A percentile compares a stretch with the other conserved stretches of the same genome.
phyloP scores from a whole-genome alignment of 2,113 vertebrate genomes.

The Melanostigma gelatinosum region DNA sequence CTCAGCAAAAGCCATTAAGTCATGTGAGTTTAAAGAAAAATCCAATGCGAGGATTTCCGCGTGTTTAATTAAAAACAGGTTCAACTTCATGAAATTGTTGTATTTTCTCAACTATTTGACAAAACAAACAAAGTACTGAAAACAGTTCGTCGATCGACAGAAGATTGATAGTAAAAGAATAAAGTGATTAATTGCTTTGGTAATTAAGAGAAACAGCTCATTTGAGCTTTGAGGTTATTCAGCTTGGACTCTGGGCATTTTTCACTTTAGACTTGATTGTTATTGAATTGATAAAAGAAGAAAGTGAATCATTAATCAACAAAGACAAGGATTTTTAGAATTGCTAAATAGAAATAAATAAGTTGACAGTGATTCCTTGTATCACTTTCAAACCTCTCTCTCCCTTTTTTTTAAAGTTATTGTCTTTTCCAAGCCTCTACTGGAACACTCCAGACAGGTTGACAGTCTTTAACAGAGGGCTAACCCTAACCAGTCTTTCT shows the following conservation, averaged over 20 bases:
- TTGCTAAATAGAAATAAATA: not conserved
- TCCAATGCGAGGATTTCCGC: not conserved
- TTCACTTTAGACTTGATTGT: not conserved
- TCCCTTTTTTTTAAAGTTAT: not conserved
- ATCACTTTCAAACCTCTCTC: not conserved
- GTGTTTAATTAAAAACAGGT: not conserved
- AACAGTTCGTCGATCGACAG: not conserved
- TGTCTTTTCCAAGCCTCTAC: not conserved
- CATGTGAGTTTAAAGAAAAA: not conserved
- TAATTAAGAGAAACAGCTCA: not conserved
- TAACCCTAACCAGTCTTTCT: not conserved
- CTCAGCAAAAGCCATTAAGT: constrained; percentile 15
- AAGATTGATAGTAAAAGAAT: not conserved
- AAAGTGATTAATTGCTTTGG: not conserved
- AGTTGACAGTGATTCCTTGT: not conserved
- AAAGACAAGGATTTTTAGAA: not conserved
- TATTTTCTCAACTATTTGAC: not conserved
- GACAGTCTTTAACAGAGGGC: not conserved
- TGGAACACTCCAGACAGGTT: not conserved
- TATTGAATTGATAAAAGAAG: not conserved
- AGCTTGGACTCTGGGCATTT: not conserved
- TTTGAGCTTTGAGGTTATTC: not conserved
- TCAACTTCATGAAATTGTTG: not conserved
- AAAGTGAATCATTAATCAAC: not conserved
- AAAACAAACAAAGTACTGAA: not conserved